These are phyloP conservation scores for Onchidella celtica DNA, from an alignment of 2,888 invertebrate genomes.

Conservation along the genomic window DNA sequence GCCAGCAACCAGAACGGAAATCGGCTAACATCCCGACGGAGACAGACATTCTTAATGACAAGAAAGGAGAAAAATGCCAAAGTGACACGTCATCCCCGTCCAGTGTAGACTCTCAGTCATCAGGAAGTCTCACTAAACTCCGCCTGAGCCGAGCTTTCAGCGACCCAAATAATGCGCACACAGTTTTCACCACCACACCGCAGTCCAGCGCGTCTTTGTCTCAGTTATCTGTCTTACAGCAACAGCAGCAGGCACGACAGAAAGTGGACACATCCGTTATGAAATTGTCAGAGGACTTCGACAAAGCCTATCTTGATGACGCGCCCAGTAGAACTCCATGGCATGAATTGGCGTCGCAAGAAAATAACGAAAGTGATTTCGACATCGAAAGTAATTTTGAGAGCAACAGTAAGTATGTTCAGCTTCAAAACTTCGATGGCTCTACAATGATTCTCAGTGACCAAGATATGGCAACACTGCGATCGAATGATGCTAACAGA, in stretches of 20 bases:
- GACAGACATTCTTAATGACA: neutral
- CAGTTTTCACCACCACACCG: neutral
- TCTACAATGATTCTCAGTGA: conserved; percentile 24
- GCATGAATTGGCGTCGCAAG: conserved; percentile 41
- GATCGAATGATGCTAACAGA: neutral
- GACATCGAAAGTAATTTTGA: neutral
- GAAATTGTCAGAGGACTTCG: conserved; percentile 39
- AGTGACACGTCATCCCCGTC: neutral
- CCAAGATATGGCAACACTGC: conserved; percentile 6
- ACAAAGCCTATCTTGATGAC: conserved; percentile 42
- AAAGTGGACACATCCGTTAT: conserved; percentile 12
- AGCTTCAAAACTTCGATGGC: conserved; percentile 22
- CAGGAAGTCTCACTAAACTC: neutral
- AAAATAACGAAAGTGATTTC: conserved; percentile 21
- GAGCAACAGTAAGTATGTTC: conserved; percentile 5
- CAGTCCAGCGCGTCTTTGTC: conserved; percentile 15
- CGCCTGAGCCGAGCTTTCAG: conserved; percentile 27
- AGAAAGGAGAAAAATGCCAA: conserved; percentile 12
- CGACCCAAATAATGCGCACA: conserved; percentile 7
- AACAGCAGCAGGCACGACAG: conserved; percentile 19
- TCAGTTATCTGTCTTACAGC: conserved; percentile 8
- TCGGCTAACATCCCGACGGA: neutral
- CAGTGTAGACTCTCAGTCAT: conserved; percentile 11
- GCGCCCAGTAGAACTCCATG: conserved; percentile 22
- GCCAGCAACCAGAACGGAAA: neutral